phyloP scores from a whole-genome alignment of 2,113 vertebrate species.

The Tamias sibiricus region DNA sequence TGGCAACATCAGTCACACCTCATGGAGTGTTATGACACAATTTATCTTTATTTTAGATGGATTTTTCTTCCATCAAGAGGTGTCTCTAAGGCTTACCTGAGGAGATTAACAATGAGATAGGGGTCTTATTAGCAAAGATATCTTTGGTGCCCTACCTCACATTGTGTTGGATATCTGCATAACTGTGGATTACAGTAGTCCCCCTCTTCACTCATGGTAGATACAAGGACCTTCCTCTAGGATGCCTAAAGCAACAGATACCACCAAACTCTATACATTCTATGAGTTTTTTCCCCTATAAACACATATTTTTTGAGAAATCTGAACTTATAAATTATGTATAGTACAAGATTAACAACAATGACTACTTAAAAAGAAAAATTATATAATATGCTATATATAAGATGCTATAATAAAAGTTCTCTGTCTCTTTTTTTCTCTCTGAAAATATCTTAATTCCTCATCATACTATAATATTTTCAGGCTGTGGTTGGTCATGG shows the following conservation, averaged over 20 bases:
- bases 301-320: neutral
- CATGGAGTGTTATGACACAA: neutral
- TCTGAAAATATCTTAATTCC: neutral
- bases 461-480: neutral
- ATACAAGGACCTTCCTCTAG: too few relatives aligned
- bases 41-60: neutral
- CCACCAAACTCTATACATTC: neutral
- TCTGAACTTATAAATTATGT: neutral
- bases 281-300: neutral
- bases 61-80: neutral
- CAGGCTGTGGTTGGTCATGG: neutral
- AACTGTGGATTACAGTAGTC: neutral
- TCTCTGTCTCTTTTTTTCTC: neutral
- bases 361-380: neutral
- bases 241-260: neutral
- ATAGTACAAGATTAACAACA: neutral
- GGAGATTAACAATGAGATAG: neutral
- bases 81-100: neutral
- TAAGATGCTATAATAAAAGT: neutral
- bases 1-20: neutral
- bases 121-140: neutral
- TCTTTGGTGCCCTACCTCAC: neutral
- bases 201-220: too few relatives aligned
- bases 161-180: neutral
- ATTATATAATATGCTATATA: too few relatives aligned